Evolutionary conservation across 2,797 vertebrate species (phyloP), one percentile per base, ranked within the genome.

Genomic region (Siniperca obscura): DNA sequence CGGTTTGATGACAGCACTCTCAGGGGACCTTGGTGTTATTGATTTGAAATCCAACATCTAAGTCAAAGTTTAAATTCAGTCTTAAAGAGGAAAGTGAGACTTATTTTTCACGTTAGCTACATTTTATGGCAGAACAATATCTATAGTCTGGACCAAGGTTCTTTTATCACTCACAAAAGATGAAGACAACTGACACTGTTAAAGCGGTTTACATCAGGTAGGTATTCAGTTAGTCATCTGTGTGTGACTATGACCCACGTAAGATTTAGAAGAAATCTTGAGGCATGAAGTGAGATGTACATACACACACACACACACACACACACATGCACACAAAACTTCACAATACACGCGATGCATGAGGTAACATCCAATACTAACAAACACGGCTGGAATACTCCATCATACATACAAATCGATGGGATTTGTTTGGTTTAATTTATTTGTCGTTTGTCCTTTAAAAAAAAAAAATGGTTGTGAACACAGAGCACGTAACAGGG

Each of bases 21-120:
- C 88, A 2, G 66, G 89, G 88, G 92, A 90, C 84, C 80, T 89
- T 89, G 83, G 75, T 86, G 90, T 93, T 94, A 95, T 93, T 95
- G 94, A 96, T 95, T 93, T 95, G 89, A 95, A 93, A 94, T 92
- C 92, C 90, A 57, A 91, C 91, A 91, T 94, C 92, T 83, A 88
- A 93, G 93, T 84, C 76, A 85, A 91, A 94, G 87, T 91, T 89
- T 83, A 87, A 86, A 87, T 85, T 82, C 48, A 75, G 82, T 83
- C 88, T 83, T 84, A 86, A 86, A 89, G 85, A 92, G 71, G 82
- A 90, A 86, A 90, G 71, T 64, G 46, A 70, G 72, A 89, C 91
- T 82, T 90, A 80, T 86, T 91, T 93, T 90, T 90, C 69, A 87
- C 21, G 52, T 81, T 80, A 70, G 65, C 38, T 59, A 74, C 66